Evolutionary conservation across 1,140 invertebrate genomes (phyloP).

Genomic region (Drosophila funebris): DNA sequence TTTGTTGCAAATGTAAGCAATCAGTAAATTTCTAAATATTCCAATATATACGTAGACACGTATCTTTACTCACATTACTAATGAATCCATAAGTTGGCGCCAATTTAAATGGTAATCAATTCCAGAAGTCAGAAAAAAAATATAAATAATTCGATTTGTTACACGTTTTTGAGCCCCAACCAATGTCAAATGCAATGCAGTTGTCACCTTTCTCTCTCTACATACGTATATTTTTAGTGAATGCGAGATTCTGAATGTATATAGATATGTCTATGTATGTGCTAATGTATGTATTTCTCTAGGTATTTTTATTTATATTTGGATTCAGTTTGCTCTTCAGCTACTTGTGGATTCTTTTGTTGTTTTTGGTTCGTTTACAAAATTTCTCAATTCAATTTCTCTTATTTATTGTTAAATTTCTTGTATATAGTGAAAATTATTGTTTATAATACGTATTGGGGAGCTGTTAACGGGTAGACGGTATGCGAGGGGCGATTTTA

Average conservation of each 20-base stretch:
- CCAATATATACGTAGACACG: too few relatives aligned
- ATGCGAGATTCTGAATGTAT: slow-evolving; percentile 4
- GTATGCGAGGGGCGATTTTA: not conserved
- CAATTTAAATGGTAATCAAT: slow-evolving; percentile 2
- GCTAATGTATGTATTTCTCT: not conserved
- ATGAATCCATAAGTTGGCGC: not conserved
- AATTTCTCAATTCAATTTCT: slow-evolving; percentile 47
- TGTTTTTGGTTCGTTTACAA: slow-evolving; percentile 29
- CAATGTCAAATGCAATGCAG: slow-evolving; percentile 43
- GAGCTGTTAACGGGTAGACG: not conserved
- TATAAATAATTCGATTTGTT: slow-evolving; percentile 2
- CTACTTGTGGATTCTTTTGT: slow-evolving; percentile 76
- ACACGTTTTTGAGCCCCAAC: slow-evolving; percentile 15
- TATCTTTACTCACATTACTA: slow-evolving; percentile 20
- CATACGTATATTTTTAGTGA: not conserved
- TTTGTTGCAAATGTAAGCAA: too few relatives aligned
- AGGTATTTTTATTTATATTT: slow-evolving; percentile 57
- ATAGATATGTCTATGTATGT: not conserved
- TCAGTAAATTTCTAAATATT: too few relatives aligned
- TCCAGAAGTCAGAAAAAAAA: not conserved
- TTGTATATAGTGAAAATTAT: slow-evolving; percentile 30
- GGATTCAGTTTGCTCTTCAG: slow-evolving; percentile 27
- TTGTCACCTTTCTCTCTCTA: slow-evolving; percentile 23
- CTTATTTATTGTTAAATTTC: slow-evolving; percentile 53
- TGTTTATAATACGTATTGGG: slow-evolving; percentile 62